Percentiles rank a stretch among this genome's conserved stretches.
Conservation (phyloP, 1,140 invertebrate species). For the Bursaphelenchus mucronatus region DNA sequence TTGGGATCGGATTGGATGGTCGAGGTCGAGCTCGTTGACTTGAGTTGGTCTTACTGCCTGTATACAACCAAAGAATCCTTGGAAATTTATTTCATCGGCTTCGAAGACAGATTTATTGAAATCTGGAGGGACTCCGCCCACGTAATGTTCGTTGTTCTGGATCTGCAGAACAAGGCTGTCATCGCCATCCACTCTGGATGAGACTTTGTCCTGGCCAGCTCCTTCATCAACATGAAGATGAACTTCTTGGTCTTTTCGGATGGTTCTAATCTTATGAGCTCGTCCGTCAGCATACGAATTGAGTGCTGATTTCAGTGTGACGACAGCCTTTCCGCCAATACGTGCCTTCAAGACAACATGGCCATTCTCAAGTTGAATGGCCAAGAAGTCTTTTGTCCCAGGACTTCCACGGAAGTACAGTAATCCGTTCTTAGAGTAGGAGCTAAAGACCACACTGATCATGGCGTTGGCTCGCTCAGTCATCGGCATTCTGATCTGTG, state of each 20-base stretch:
- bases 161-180: conserved; percentile 46
- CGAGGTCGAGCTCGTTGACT: conserved; percentile 54
- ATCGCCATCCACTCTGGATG: conserved; percentile 23
- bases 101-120: conserved; percentile 38
- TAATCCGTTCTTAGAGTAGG: conserved; percentile 56
- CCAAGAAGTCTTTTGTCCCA: conserved; percentile 48
- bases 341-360: conserved; percentile 46
- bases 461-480: conserved; percentile 51
- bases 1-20: conserved; percentile 53
- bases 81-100: conserved; percentile 46
- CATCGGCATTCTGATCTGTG: conserved; percentile 46
- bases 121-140: conserved; percentile 54
- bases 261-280: conserved; percentile 50
- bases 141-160: conserved; percentile 51
- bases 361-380: conserved; percentile 50
- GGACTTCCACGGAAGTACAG: conserved; percentile 58
- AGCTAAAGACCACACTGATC: conserved; percentile 50
- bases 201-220: conserved; percentile 27
- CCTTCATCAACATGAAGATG: conserved; percentile 45
- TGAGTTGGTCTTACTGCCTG: conserved; percentile 55
- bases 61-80: conserved; percentile 60
- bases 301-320: conserved; percentile 40
- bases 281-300: conserved; percentile 51
- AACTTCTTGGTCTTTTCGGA: conserved; percentile 48
- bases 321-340: conserved; percentile 41